phyloP scores from a whole-genome alignment of 1,140 invertebrate genomes.

The Apis laboriosa region DNA sequence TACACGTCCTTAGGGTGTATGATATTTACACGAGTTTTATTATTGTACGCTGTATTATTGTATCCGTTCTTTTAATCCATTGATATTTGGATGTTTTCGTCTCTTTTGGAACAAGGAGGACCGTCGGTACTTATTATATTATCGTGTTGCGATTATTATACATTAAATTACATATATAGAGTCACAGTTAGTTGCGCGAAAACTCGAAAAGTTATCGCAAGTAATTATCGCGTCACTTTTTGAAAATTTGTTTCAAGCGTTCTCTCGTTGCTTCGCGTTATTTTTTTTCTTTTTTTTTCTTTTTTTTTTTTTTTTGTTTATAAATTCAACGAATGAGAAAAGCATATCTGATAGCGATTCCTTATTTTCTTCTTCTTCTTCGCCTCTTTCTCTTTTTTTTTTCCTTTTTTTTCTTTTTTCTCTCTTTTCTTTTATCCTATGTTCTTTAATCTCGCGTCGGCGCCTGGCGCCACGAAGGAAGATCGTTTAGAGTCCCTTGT shows the following conservation, averaged over 20 bases:
- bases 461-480: slow-evolving; percentile 53
- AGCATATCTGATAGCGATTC: background rate
- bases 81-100: background rate
- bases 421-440: background rate
- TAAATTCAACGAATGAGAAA: slow-evolving; percentile 7
- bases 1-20: slow-evolving; percentile 29
- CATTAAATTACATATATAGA: slow-evolving; percentile 57
- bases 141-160: slow-evolving; percentile 54
- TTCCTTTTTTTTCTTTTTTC: background rate
- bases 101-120: background rate
- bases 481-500: slow-evolving; percentile 65
- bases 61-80: background rate
- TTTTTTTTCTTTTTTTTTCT: background rate
- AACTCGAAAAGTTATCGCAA: background rate
- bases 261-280: background rate
- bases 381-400: background rate
- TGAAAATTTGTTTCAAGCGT: background rate
- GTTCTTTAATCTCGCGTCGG: slow-evolving; percentile 25
- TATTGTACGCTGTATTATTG: slow-evolving; percentile 1
- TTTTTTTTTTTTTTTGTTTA: background rate
- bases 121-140: slow-evolving; percentile 1
- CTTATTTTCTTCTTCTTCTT: background rate
- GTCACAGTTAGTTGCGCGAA: slow-evolving; percentile 24
- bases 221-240: background rate
- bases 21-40: slow-evolving; percentile 36